phyloP scores from a whole-genome alignment of 1,140 invertebrate genomes.

The Hyposmocoma kahamanoa region DNA sequence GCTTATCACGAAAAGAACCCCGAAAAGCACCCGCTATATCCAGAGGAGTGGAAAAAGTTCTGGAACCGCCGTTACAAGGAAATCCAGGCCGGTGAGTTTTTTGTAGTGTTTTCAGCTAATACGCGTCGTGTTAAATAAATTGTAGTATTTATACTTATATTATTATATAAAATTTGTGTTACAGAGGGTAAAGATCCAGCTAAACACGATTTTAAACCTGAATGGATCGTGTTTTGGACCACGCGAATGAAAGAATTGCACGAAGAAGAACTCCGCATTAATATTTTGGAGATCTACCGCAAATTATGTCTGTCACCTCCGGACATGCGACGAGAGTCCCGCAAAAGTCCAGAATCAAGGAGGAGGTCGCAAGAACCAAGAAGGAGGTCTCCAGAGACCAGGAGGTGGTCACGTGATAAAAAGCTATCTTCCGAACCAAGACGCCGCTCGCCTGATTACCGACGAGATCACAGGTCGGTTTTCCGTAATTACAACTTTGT shows the following conservation, averaged over 20 bases:
- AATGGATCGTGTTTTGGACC: conserved; percentile 90
- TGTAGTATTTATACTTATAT: neutral
- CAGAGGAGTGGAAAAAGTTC: conserved; percentile 90
- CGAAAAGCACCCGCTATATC: conserved; percentile 89
- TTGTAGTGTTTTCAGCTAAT: no score
- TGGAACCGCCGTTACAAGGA: conserved; percentile 89
- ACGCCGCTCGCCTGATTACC: conserved; percentile 3
- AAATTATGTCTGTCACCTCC: conserved; percentile 46
- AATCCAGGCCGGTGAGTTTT: conserved; percentile 75
- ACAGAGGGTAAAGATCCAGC: conserved; percentile 82
- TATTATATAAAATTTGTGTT: conserved; percentile 4
- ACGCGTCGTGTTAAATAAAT: no score
- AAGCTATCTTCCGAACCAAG: neutral
- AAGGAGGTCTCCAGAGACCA: conserved; percentile 6
- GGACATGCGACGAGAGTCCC: conserved; percentile 8
- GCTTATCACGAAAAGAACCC: conserved; percentile 87
- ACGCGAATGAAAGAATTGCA: conserved; percentile 85
- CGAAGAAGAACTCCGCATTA: conserved; percentile 76
- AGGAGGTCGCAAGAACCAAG: neutral
- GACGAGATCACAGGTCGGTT: neutral
- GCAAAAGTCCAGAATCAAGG: conserved; percentile 20
- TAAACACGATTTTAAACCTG: conserved; percentile 88
- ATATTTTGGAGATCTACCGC: conserved; percentile 73
- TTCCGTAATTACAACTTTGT: neutral
- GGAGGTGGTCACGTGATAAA: neutral